These are phyloP conservation scores for Melanotaenia parkinsoni DNA, from an alignment of 2,797 vertebrate species.

Conservation along the genomic window DNA sequence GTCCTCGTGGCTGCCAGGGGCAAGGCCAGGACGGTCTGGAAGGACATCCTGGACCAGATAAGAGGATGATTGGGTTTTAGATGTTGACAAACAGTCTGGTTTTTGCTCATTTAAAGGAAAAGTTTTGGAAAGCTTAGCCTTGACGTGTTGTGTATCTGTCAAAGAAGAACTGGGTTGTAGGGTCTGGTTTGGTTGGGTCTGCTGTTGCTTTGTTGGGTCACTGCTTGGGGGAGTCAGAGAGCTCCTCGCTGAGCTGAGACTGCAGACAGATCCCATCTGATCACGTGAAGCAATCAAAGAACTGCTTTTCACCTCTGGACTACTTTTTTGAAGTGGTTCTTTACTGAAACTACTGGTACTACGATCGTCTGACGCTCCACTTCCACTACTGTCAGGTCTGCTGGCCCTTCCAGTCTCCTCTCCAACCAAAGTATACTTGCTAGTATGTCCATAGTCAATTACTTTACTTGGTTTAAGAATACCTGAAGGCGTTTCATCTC, in stretches of 20 bases:
- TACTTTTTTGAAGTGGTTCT: constrained; percentile 12
- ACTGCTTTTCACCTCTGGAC: constrained; percentile 17
- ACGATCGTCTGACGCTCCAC: constrained; percentile 18
- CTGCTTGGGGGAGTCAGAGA: constrained; percentile 11
- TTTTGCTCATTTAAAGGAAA: constrained; percentile 37
- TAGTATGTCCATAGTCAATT: constrained; percentile 92
- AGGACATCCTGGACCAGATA: background rate
- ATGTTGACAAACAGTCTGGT: background rate
- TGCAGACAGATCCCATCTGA: background rate
- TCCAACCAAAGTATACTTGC: constrained; percentile 81
- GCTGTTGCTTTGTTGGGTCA: constrained; percentile 13
- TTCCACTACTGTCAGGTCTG: constrained; percentile 10
- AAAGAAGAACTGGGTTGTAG: constrained; percentile 1
- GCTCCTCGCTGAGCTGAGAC: constrained; percentile 19
- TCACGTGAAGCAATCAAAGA: constrained; percentile 2
- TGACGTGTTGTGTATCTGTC: constrained; percentile 32
- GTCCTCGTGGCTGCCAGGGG: too few relatives aligned
- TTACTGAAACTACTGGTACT: background rate
- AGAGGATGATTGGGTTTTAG: background rate
- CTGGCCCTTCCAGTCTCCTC: constrained; percentile 59
- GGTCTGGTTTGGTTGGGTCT: constrained; percentile 3
- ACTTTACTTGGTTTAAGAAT: constrained; percentile 86
- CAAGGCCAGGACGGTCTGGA: background rate
- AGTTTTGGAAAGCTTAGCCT: constrained; percentile 4
- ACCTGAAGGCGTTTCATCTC: constrained; percentile 8